Evolutionary conservation across 1,140 invertebrate genomes (phyloP).

Genomic region (Anastrepha ludens): DNA sequence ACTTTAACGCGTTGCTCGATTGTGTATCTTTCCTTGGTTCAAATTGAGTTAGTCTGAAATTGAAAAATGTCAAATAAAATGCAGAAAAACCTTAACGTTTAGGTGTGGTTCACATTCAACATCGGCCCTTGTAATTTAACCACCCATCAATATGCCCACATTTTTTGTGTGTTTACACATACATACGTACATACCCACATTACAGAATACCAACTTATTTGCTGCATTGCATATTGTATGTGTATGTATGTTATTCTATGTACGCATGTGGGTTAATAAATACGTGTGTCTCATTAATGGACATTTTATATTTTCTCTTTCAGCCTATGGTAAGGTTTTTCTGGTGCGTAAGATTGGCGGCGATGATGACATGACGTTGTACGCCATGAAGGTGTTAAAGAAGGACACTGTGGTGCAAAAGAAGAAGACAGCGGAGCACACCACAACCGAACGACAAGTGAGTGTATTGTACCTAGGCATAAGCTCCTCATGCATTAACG

Average conservation of each 20-base stretch:
- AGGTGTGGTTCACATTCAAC: too few species aligned
- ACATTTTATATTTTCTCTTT: conserved; percentile 62
- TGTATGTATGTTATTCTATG: neutral
- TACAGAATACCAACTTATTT: neutral
- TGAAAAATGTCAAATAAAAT: too few species aligned
- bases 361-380: conserved; percentile 86
- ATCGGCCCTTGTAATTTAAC: too few species aligned
- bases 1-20: too few species aligned
- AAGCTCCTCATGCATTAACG: too few species aligned
- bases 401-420: conserved; percentile 93
- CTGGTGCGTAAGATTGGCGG: conserved; percentile 89
- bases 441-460: conserved; percentile 89
- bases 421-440: conserved; percentile 95
- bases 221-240: neutral
- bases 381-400: conserved; percentile 96
- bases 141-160: neutral
- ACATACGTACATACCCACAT: neutral
- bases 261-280: neutral
- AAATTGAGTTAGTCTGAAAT: too few species aligned
- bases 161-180: neutral
- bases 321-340: conserved; percentile 96
- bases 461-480: conserved; percentile 59
- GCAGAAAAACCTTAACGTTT: too few species aligned
- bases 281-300: neutral
- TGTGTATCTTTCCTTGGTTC: too few species aligned